Conservation (phyloP, 2,888 invertebrate genomes). For the Acrobasis consociella region DNA sequence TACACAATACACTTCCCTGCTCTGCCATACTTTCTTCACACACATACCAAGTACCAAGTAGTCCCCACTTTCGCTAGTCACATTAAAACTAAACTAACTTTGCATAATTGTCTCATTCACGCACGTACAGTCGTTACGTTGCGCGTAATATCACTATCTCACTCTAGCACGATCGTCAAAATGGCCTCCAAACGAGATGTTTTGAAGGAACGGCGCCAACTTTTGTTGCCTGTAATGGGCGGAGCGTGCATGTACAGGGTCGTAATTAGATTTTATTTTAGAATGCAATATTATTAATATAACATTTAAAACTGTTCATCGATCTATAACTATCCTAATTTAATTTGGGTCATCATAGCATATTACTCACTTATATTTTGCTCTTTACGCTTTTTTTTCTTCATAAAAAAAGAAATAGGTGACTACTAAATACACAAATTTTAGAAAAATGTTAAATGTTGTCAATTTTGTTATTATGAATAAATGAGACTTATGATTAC, state of each 20-base stretch:
- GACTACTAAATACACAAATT: too few species aligned
- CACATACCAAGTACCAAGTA: constrained; percentile 46
- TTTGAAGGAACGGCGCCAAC: constrained; percentile 82
- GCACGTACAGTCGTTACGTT: constrained; percentile 61
- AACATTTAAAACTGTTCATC: too few species aligned
- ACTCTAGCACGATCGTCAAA: constrained; percentile 76
- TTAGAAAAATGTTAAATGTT: too few species aligned
- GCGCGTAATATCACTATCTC: constrained; percentile 58
- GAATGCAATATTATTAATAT: not conserved
- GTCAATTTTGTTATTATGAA: too few species aligned
- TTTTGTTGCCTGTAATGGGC: constrained; percentile 82
- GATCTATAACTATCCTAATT: too few species aligned
- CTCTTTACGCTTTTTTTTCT: too few species aligned
- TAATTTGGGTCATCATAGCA: too few species aligned
- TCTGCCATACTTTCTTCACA: constrained; percentile 34
- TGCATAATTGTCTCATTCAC: constrained; percentile 81
- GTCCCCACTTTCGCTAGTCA: constrained; percentile 60
- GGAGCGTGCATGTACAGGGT: constrained; percentile 75
- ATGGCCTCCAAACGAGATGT: constrained; percentile 83
- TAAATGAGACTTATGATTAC: too few species aligned
- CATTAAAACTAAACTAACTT: constrained; percentile 80
- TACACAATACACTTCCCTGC: too few species aligned
- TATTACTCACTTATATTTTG: too few species aligned
- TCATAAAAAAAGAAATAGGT: too few species aligned
- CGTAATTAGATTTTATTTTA: constrained; percentile 40